A percentile compares a stretch with the other conserved stretches of the same genome.
Evolutionary conservation across 1,140 invertebrate genomes (phyloP).

Genomic region (Drosophila tani): DNA sequence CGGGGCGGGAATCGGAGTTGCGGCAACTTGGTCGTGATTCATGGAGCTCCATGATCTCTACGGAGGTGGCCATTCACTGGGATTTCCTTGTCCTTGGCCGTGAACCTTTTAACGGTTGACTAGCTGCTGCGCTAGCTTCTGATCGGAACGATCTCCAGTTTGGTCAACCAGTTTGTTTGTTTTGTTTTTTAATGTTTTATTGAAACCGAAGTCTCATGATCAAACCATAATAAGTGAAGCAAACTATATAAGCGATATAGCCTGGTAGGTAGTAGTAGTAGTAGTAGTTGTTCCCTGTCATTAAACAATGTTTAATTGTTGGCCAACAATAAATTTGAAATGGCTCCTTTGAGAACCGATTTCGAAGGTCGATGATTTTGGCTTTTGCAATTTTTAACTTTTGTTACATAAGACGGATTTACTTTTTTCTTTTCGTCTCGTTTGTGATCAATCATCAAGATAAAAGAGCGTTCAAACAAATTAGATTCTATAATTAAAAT

Average conservation of each 20-base stretch:
- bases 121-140: slow-evolving; percentile 52
- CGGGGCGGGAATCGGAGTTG: slow-evolving; percentile 23
- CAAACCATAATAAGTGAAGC: slow-evolving; percentile 60
- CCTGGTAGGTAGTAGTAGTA: neutral
- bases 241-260: slow-evolving; percentile 20
- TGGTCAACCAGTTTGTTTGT: slow-evolving; percentile 69
- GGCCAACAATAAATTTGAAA: slow-evolving; percentile 41
- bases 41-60: slow-evolving; percentile 38
- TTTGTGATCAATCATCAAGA: slow-evolving; percentile 76
- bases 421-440: slow-evolving; percentile 55
- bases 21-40: slow-evolving; percentile 60
- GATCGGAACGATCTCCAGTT: slow-evolving; percentile 27
- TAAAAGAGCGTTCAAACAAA: slow-evolving; percentile 65
- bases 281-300: slow-evolving; percentile 13
- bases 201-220: slow-evolving; percentile 69
- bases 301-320: slow-evolving; percentile 68
- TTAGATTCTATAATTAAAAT: slow-evolving; percentile 79
- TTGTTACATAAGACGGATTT: slow-evolving; percentile 81
- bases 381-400: slow-evolving; percentile 76
- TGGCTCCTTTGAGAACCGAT: slow-evolving; percentile 68
- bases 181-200: slow-evolving; percentile 37
- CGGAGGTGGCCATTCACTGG: slow-evolving; percentile 67
- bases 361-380: slow-evolving; percentile 64
- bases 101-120: slow-evolving; percentile 81
- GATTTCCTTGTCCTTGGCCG: slow-evolving; percentile 83